These are phyloP conservation scores for Hestina assimilis DNA, from an alignment of 1,140 invertebrate species.

Conservation along the genomic window DNA sequence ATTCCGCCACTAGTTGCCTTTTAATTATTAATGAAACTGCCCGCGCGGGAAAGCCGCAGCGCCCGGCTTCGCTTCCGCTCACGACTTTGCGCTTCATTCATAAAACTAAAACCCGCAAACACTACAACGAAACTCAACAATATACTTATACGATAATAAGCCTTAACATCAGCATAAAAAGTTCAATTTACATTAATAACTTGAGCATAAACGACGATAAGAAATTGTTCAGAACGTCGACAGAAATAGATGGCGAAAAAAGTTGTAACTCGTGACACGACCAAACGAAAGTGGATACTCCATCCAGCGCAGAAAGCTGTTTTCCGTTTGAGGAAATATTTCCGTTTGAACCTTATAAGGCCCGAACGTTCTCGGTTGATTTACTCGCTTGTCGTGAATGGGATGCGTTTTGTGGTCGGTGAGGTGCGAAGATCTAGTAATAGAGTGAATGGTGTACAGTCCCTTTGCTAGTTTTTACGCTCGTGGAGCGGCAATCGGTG, in stretches of 20 bases:
- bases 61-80: slow-evolving; percentile 69
- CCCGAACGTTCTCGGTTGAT: slow-evolving; percentile 58
- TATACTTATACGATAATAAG: slow-evolving; percentile 29
- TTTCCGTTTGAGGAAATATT: slow-evolving; percentile 60
- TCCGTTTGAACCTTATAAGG: slow-evolving; percentile 51
- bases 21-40: slow-evolving; percentile 77
- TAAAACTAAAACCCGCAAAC: slow-evolving; percentile 50
- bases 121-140: slow-evolving; percentile 37
- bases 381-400: slow-evolving; percentile 73
- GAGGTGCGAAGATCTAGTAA: slow-evolving; percentile 73
- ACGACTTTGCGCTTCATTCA: slow-evolving; percentile 75
- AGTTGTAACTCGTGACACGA: slow-evolving; percentile 56
- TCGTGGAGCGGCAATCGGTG: slow-evolving; percentile 33
- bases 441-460: slow-evolving; percentile 60
- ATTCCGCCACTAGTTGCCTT: slow-evolving; percentile 68
- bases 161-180: slow-evolving; percentile 24
- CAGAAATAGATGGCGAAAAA: slow-evolving; percentile 71
- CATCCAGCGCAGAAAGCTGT: slow-evolving; percentile 60
- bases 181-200: slow-evolving; percentile 9
- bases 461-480: slow-evolving; percentile 37
- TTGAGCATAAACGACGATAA: slow-evolving; percentile 2
- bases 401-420: slow-evolving; percentile 63
- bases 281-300: slow-evolving; percentile 70
- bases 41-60: slow-evolving; percentile 74
- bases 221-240: slow-evolving; percentile 14